Evolutionary conservation across 2,888 invertebrate species (phyloP).

Genomic region (Monoplex corrugatus): DNA sequence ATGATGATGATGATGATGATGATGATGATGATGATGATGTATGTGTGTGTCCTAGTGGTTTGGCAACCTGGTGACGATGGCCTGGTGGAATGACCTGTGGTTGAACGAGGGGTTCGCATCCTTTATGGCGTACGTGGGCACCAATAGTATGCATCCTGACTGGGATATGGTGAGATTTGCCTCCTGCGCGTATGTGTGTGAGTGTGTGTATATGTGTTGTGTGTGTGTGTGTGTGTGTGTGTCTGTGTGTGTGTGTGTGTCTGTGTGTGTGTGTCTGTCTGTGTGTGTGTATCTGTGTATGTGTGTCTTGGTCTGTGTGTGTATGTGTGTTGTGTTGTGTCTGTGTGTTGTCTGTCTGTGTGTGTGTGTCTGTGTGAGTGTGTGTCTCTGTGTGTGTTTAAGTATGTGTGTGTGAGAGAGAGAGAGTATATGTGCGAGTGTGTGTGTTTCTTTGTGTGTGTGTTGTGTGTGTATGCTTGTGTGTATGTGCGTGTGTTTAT

Average conservation of each 20-base stretch:
- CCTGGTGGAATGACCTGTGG: conserved; percentile 81
- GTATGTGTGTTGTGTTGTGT: neutral
- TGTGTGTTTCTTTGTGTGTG: too few species aligned
- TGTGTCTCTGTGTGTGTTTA: conserved; percentile 5
- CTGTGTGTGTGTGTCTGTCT: neutral
- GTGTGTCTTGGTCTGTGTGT: neutral
- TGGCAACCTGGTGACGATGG: conserved; percentile 80
- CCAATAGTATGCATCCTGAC: conserved; percentile 87
- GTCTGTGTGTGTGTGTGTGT: neutral
- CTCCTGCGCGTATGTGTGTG: too few species aligned
- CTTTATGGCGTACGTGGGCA: conserved; percentile 83
- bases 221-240: neutral
- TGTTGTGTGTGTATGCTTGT: too few species aligned
- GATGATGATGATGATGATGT: conserved; percentile 28
- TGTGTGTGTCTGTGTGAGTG: conserved; percentile 32
- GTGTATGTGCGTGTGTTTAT: too few species aligned
- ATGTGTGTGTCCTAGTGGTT: conserved; percentile 72
- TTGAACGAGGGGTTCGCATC: conserved; percentile 79
- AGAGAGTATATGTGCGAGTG: too few species aligned
- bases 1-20: neutral
- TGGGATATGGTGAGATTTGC: conserved; percentile 90
- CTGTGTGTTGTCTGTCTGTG: neutral
- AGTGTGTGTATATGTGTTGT: too few species aligned
- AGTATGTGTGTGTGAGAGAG: neutral
- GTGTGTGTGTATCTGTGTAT: neutral